A percentile compares a stretch with the other conserved stretches of the same genome.
phyloP scores from a whole-genome alignment of 2,113 vertebrate species.

The Coracopsis vasa region DNA sequence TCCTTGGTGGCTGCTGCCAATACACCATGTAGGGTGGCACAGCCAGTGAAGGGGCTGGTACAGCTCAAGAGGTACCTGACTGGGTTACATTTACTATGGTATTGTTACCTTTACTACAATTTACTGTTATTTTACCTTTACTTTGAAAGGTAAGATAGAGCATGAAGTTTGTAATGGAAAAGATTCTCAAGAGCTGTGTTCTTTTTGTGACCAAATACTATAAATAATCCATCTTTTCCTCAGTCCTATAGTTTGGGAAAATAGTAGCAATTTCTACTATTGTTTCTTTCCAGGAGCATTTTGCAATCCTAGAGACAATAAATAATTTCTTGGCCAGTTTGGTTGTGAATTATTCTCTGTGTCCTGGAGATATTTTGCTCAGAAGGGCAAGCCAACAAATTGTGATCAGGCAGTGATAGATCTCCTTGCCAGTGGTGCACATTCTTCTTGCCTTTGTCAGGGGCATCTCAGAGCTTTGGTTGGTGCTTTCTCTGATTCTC shows the following conservation, averaged over 20 bases:
- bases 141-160: neutral
- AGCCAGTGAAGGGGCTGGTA: neutral
- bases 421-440: neutral
- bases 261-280: neutral
- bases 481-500: neutral
- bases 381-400: slow-evolving; percentile 13
- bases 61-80: neutral
- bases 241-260: neutral
- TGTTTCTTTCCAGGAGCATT: slow-evolving; percentile 17
- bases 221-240: slow-evolving; percentile 1
- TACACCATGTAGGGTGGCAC: fast-evolving
- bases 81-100: neutral
- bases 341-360: slow-evolving; percentile 40
- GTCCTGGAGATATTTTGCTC: neutral
- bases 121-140: neutral
- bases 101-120: neutral
- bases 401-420: slow-evolving; percentile 11
- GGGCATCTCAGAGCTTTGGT: neutral
- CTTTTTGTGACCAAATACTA: neutral
- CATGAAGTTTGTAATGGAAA: neutral
- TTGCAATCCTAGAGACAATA: neutral
- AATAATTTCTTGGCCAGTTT: slow-evolving; percentile 37
- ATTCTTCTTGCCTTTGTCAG: neutral
- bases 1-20: neutral
- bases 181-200: neutral